These are phyloP conservation scores for Cervus canadensis DNA, from an alignment of 2,113 vertebrate genomes.

Conservation along the genomic window DNA sequence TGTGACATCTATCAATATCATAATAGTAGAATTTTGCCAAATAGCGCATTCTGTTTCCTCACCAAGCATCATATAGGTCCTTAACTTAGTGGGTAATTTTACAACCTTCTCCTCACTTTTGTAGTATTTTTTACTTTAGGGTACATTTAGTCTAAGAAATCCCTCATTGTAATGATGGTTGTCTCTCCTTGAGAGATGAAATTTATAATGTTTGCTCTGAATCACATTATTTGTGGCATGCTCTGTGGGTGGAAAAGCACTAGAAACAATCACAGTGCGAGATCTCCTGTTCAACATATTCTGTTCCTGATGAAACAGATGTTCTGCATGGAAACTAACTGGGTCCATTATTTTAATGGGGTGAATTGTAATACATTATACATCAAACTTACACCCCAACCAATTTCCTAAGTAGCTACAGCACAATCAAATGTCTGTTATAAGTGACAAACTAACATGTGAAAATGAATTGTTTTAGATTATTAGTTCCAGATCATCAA, in stretches of 20 bases:
- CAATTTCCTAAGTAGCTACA: background rate
- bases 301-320: background rate
- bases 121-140: background rate
- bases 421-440: background rate
- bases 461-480: slow-evolving; percentile 2
- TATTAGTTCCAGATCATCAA: background rate
- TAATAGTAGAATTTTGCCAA: background rate
- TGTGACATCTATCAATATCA: background rate
- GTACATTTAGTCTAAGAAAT: background rate
- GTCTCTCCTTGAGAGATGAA: background rate
- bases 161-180: background rate
- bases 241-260: background rate
- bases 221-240: background rate
- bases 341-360: background rate
- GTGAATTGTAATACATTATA: background rate
- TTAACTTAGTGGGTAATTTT: background rate
- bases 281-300: background rate
- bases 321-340: background rate
- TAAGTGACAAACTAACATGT: background rate
- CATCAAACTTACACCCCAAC: background rate
- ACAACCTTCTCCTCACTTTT: background rate
- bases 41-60: background rate
- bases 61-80: background rate
- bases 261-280: background rate
- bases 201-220: background rate